Conservation (phyloP, 2,113 vertebrate genomes). For the Galbula dea region DNA sequence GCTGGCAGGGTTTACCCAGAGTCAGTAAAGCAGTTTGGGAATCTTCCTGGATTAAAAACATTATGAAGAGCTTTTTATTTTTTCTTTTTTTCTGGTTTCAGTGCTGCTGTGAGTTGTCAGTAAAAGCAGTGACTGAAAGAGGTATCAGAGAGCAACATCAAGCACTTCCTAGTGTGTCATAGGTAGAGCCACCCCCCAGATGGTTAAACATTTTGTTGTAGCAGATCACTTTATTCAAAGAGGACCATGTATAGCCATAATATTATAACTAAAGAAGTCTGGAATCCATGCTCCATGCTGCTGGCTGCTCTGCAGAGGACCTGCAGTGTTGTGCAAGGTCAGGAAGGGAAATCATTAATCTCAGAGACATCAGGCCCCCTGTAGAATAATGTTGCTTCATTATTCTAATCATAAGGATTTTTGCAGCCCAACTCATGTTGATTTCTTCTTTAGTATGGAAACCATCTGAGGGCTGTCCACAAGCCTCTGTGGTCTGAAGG, state of each 20-base stretch:
- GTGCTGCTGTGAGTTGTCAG: background rate
- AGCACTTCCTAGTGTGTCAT: background rate
- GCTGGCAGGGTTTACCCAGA: background rate
- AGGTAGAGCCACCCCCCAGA: background rate
- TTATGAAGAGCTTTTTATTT: background rate
- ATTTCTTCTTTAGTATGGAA: conserved; percentile 46
- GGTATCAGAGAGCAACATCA: background rate
- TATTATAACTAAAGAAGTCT: conserved; percentile 1
- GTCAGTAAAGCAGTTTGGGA: background rate
- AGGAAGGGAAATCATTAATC: background rate
- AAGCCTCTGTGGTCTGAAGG: background rate
- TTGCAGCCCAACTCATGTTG: background rate
- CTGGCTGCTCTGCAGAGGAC: background rate
- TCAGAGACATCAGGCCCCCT: background rate
- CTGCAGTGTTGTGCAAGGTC: background rate
- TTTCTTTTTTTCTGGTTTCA: background rate
- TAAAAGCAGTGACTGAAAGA: background rate
- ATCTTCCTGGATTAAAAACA: background rate
- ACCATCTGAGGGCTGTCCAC: conserved; percentile 17
- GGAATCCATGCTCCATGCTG: background rate
- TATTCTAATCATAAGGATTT: background rate
- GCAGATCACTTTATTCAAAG: background rate
- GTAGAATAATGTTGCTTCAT: background rate
- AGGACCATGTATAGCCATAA: conserved; percentile 12
- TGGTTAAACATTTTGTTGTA: background rate